Conservation (phyloP, 1,140 invertebrate genomes). For the Octopus sinensis region DNA sequence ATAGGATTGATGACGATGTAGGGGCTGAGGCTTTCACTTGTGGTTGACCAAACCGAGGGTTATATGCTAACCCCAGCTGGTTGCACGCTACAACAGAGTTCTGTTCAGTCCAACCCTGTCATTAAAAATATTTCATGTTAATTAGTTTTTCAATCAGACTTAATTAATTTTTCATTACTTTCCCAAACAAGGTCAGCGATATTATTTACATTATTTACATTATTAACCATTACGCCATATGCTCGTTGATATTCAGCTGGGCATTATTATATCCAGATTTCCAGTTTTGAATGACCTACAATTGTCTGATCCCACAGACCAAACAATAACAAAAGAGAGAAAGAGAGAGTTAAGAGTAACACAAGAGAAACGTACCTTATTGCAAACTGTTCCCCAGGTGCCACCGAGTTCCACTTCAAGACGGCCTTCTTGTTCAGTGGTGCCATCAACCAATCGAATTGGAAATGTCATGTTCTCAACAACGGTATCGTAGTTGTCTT, state of each 20-base stretch:
- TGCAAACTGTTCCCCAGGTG: conserved; percentile 93
- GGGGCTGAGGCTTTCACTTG: conserved; percentile 32
- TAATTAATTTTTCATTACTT: background rate
- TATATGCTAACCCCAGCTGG: conserved; percentile 87
- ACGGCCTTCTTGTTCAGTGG: conserved; percentile 54
- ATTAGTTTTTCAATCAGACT: background rate
- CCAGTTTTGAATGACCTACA: too few relatives aligned
- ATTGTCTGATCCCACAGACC: too few relatives aligned
- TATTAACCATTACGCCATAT: too few relatives aligned
- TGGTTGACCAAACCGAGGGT: conserved; percentile 87
- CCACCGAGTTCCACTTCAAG: conserved; percentile 72
- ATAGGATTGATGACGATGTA: conserved; percentile 45
- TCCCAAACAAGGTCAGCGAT: too few relatives aligned
- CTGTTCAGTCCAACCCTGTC: conserved; percentile 86
- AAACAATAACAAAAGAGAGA: too few relatives aligned
- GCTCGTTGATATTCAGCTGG: too few relatives aligned
- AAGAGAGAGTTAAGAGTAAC: too few relatives aligned
- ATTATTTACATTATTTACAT: too few relatives aligned
- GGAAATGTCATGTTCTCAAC: conserved; percentile 47
- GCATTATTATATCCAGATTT: too few relatives aligned
- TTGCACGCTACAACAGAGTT: conserved; percentile 91
- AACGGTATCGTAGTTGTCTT: background rate
- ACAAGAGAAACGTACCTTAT: conserved; percentile 56
- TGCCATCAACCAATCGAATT: conserved; percentile 45
- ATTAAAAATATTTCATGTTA: background rate